Base-by-base conservation (phyloP, 2,113 vertebrate genomes). In the Megaceryle maxima region DNA sequence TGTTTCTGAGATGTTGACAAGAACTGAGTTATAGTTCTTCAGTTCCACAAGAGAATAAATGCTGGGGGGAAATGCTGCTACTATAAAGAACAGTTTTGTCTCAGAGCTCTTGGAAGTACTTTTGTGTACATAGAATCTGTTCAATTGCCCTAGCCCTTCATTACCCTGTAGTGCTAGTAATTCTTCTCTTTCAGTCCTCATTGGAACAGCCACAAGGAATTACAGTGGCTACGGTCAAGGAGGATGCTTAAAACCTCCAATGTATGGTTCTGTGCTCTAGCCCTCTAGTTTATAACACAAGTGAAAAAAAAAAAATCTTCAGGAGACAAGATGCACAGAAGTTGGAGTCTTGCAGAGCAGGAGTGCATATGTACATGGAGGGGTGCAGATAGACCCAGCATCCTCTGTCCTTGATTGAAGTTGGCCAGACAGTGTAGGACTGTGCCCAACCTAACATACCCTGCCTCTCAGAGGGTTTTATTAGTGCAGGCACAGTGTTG, bases 401-500 rank as follows among this genome's bases (percentile, higher is more conserved):
- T 67, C 59, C 28, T 5, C 83, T 70, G 59, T 88, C 88, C 64
- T 2, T 59, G 68, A 31, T 5, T 74, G 63, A 51, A 92, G 76
- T 86, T 97, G 96, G 92, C 94, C 88, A 97, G 95, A 95, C 96
- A 95, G 88, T 8, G 24, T 50, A 92, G 76, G 50, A 43, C 73
- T 37, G 50, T 96, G 88, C 88, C 85, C 86, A 95, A 60, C 80
- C 64, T 59, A 51, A 60, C 43, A 55, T 43, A 39, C 41, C 51
- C 91, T 48, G 39, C 51, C 44, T 92, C 87, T 73, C 77, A 68
- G 81, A 73, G 79, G 83, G 69, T 60, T 96, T 95, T 89, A 89
- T 95, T 87, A 37, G 80, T 51, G 66, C 87, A 80, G 88, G 95
- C 95, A 78, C 76, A 80, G 83, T 5, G 25, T 86, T 95, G 63